Evolutionary conservation across 2,888 invertebrate genomes (phyloP), one percentile per base, ranked within the genome.

Genomic region (Balanococcus diminutus): DNA sequence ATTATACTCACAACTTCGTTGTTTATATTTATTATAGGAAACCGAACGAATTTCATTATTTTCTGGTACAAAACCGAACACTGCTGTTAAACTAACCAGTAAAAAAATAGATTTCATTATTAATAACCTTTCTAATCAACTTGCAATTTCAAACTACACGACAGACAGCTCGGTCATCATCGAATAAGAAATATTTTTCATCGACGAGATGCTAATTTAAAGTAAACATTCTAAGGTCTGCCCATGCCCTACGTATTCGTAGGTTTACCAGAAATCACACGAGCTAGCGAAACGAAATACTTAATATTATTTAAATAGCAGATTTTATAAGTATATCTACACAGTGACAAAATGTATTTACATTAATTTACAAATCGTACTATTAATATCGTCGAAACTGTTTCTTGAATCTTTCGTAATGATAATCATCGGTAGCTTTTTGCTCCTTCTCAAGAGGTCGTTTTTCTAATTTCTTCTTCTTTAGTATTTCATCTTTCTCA

Each of bases 341-440:
- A 36, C 36, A 6, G 8, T 36, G 36, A 36, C 36, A 8, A n/a
- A n/a, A n/a, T n/a, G n/a, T n/a, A n/a, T n/a, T n/a, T n/a, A n/a
- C n/a, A n/a, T n/a, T 36, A 4, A 36, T 36, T 36, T 4, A 8
- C 8, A 36, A 8, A 8, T 6, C 8, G 36, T 36, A 8, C 36
- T 36, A 36, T n/a, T 67, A 95, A 90, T 95, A 96, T 91, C 97
- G 92, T 88, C 96, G 92, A 91, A 98, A 98, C 90, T 98, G 98
- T 90, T 98, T 98, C 89, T 97, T 97, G 90, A 98, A 98, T 89
- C 95, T 95, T 90, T 98, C 98, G 91, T 96, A 98, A 90, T 98
- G 97, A 90, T 96, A 98, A 91, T 98, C 98, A 90, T 98, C 98
- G 0, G 98, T 98, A 0, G 98, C 98, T 88, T 97, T 95, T 89